A percentile compares a stretch with the other conserved stretches of the same genome.
These are phyloP conservation scores for Dreissena polymorpha DNA, from an alignment of 1,140 invertebrate genomes.

Conservation along the genomic window DNA sequence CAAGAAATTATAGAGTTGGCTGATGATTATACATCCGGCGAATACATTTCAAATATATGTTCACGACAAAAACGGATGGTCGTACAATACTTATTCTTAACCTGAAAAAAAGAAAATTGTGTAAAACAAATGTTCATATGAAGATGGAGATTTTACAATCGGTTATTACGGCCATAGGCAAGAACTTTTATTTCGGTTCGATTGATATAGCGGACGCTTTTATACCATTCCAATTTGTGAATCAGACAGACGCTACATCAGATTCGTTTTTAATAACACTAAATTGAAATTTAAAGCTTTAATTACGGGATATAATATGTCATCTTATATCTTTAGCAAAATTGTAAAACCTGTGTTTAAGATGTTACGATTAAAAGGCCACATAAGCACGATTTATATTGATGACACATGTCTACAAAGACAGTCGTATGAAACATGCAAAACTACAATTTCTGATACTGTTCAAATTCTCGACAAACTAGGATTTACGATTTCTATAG, in stretches of 20 bases:
- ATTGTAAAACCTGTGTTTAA: conserved; percentile 26
- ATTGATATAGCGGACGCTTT: conserved; percentile 24
- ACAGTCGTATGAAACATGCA: neutral
- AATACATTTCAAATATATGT: no score
- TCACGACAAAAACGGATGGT: no score
- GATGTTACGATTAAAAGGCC: neutral
- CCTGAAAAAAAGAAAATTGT: no score
- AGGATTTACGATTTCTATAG: no score
- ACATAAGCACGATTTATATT: conserved; percentile 9
- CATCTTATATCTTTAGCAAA: conserved; percentile 17
- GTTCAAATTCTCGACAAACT: conserved; percentile 3
- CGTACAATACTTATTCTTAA: no score
- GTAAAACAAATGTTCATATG: no score
- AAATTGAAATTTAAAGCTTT: conserved; percentile 41
- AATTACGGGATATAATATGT: conserved; percentile 18
- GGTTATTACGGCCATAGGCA: no score
- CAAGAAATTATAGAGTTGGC: no score
- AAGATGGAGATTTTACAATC: no score
- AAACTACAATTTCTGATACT: neutral
- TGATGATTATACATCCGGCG: no score
- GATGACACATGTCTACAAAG: no score
- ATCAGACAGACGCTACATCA: conserved; percentile 15
- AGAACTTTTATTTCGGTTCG: conserved; percentile 39
- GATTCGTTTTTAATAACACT: no score
- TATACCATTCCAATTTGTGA: neutral